Evolutionary conservation across 2,113 vertebrate species (phyloP).

Genomic region (Leiothrix lutea): DNA sequence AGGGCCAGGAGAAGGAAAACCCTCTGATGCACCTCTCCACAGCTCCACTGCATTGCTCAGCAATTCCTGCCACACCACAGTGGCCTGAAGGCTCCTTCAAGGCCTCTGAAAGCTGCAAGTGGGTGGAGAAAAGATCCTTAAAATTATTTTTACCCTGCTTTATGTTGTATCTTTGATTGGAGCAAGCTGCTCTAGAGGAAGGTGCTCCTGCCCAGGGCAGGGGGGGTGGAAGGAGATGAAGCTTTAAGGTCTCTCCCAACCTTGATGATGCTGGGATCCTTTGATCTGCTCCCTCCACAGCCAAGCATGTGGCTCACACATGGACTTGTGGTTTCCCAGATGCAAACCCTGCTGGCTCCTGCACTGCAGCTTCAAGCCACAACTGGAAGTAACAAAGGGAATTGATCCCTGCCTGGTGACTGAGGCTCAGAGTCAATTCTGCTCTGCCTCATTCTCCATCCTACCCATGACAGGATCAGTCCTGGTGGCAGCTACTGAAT

Average conservation of each 20-base stretch:
- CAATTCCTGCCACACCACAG: neutral
- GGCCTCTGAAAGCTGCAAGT: neutral
- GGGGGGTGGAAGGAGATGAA: neutral
- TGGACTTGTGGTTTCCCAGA: neutral
- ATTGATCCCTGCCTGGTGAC: neutral
- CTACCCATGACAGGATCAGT: neutral
- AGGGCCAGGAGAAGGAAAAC: neutral
- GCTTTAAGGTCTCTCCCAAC: neutral
- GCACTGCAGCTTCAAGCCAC: neutral
- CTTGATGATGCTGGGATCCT: neutral
- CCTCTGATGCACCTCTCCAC: neutral
- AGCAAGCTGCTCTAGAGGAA: neutral
- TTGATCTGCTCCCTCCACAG: neutral
- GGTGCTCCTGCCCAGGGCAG: neutral
- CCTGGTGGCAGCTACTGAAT: neutral
- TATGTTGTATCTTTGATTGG: neutral
- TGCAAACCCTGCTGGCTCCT: neutral
- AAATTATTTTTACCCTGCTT: neutral
- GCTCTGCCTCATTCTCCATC: neutral
- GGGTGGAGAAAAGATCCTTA: neutral
- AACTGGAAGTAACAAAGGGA: neutral
- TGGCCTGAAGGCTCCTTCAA: neutral
- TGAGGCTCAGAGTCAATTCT: neutral
- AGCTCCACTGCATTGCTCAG: neutral
- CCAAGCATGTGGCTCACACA: slow-evolving; percentile 4